These are phyloP conservation scores for Drymodes brunneopygia DNA, from an alignment of 2,113 vertebrate genomes.

Conservation along the genomic window DNA sequence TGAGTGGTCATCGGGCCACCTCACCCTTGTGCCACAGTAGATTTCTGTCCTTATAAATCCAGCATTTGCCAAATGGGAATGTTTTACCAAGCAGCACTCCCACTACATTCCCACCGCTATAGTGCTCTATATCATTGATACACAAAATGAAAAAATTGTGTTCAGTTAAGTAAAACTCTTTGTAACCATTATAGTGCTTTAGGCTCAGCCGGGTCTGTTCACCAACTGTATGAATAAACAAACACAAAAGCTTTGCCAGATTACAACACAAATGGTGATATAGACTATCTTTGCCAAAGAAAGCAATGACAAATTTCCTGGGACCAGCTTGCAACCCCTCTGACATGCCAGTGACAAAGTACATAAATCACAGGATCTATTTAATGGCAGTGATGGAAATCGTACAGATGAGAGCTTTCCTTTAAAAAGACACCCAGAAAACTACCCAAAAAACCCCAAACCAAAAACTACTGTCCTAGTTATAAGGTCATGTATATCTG, in stretches of 20 bases:
- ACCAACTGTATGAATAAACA: neutral
- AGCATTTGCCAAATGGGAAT: neutral
- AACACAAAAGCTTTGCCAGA: neutral
- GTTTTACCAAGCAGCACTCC: neutral
- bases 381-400: neutral
- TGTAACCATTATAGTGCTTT: neutral
- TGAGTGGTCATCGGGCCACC: neutral
- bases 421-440: neutral
- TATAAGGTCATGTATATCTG: neutral
- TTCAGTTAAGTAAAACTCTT: neutral
- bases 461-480: neutral
- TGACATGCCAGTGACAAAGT: neutral
- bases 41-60: neutral
- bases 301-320: neutral
- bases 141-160: neutral
- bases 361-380: neutral
- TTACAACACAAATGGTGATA: neutral
- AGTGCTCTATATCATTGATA: neutral
- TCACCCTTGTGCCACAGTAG: neutral
- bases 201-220: neutral
- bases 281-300: neutral
- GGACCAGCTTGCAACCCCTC: neutral
- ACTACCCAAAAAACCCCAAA: accelerated
- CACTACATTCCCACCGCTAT: neutral
- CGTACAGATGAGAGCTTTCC: neutral